Evolutionary conservation across 2,888 invertebrate genomes (phyloP).

Genomic region (Ryuthela nishihirai): DNA sequence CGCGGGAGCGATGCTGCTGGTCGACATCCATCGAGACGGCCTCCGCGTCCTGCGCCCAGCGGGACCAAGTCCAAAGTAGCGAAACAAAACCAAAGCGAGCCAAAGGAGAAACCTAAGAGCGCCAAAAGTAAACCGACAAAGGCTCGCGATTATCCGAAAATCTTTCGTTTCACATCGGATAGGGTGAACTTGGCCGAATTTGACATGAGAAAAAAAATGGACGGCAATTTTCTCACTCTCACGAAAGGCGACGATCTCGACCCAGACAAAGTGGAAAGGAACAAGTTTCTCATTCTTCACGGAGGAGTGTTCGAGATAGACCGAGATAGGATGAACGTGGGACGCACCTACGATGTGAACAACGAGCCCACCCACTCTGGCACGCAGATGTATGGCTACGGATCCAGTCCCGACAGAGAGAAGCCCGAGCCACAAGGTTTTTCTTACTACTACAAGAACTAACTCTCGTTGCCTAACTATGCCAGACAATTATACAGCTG

Average conservation of each 20-base stretch:
- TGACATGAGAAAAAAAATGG: constrained; percentile 36
- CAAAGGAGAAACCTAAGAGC: constrained; percentile 11
- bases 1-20: too few relatives aligned
- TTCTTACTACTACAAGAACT: too few relatives aligned
- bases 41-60: constrained; percentile 27
- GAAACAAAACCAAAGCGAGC: constrained; percentile 11
- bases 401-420: too few relatives aligned
- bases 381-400: too few relatives aligned
- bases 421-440: too few relatives aligned
- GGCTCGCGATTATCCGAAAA: constrained; percentile 34
- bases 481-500: too few relatives aligned
- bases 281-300: constrained; percentile 38
- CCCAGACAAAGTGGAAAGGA: constrained; percentile 30
- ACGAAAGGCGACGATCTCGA: constrained; percentile 39
- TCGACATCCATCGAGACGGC: constrained; percentile 9
- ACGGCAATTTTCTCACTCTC: constrained; percentile 25
- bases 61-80: constrained; percentile 22
- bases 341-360: too few relatives aligned
- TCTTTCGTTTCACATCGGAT: constrained; percentile 37
- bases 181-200: constrained; percentile 38
- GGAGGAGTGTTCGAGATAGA: constrained; percentile 38
- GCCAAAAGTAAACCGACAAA: constrained; percentile 7
- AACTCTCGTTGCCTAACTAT: too few relatives aligned
- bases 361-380: too few relatives aligned
- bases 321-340: constrained; percentile 4